Base-by-base conservation (phyloP, 1,140 invertebrate species). In the Drosophila dunni region DNA sequence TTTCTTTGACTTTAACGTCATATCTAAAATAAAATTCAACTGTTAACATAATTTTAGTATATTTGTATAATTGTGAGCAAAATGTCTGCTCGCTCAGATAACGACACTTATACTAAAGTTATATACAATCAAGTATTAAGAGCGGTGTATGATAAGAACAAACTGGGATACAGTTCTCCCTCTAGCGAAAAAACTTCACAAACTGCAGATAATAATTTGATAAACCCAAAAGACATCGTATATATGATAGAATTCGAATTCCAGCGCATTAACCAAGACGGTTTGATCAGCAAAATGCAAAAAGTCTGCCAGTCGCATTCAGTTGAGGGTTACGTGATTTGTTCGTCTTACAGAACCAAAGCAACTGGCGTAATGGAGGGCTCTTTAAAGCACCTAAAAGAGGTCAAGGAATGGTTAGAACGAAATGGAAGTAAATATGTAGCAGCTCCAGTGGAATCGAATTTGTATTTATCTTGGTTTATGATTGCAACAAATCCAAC, bases 331-430 rank as follows among this genome's bases (percentile, higher is more conserved):
- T 66, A 58, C 5, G 15, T 72, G 1, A 29, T 38, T 1, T 60
- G n/a, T 10, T 13, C 3, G 4, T n/a, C 44, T 0, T 42, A 20
- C 11, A 13, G 46, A 15, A 45, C 38, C 2, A 6, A 10, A 8
- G 62, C 62, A 0, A 0, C 0, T 8, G 69, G 69, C 1, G 9
- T 44, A 0, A 11, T 66, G 44, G 69, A 60, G 17, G 69, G 69
- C 6, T 8, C 11, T 7, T 58, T 34, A 8, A 42, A 9, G 36
- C 0, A 42, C 24, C 51, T 72, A 0, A 72, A 57, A 10, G 1
- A 15, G 15, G 8, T 66, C 6, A 65, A 58, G 38, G 0, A 58
- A 2, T 72, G 69, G 69, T 10, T 60, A 1, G 0, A 7, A 9
- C n/a, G 11, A 17, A 46, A 2, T 10, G 10, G 13, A 9, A 24